Evolutionary conservation across 1,140 invertebrate genomes (phyloP).

Genomic region (Teleogryllus occipitalis): DNA sequence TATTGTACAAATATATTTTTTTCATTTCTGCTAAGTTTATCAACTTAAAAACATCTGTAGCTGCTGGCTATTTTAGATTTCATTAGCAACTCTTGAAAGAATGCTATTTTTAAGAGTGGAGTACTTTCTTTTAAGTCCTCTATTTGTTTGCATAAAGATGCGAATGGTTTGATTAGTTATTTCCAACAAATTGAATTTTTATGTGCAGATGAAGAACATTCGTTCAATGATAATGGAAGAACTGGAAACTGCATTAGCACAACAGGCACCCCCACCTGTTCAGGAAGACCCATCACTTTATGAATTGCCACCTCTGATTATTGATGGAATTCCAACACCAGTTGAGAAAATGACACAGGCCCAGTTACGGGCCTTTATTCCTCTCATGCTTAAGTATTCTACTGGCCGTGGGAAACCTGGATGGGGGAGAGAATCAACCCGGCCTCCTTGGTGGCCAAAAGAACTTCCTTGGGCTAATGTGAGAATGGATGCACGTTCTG

Average conservation of each 20-base stretch:
- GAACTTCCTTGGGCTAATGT: constrained; percentile 97
- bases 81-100: no score
- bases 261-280: constrained; percentile 86
- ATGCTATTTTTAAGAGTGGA: no score
- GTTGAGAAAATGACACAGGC: constrained; percentile 99
- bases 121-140: no score
- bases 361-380: constrained; percentile 91
- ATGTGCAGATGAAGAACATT: constrained; percentile 64
- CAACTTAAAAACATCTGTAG: no score
- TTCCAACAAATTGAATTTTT: no score
- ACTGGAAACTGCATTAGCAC: constrained; percentile 81
- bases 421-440: constrained; percentile 91
- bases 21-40: no score
- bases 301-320: constrained; percentile 89
- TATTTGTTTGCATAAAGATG: no score
- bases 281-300: constrained; percentile 88
- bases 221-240: constrained; percentile 89
- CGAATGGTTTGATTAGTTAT: no score
- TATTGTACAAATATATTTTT: no score
- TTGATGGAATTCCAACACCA: constrained; percentile 95
- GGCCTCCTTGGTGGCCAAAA: constrained; percentile 95
- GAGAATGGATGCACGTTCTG: constrained; percentile 89
- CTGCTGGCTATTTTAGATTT: no score
- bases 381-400: constrained; percentile 96
- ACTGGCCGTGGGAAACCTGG: constrained; percentile 94